A percentile compares a stretch with the other conserved stretches of the same genome.
phyloP scores from a whole-genome alignment of 2,797 vertebrate genomes.

The Hybognathus amarus region DNA sequence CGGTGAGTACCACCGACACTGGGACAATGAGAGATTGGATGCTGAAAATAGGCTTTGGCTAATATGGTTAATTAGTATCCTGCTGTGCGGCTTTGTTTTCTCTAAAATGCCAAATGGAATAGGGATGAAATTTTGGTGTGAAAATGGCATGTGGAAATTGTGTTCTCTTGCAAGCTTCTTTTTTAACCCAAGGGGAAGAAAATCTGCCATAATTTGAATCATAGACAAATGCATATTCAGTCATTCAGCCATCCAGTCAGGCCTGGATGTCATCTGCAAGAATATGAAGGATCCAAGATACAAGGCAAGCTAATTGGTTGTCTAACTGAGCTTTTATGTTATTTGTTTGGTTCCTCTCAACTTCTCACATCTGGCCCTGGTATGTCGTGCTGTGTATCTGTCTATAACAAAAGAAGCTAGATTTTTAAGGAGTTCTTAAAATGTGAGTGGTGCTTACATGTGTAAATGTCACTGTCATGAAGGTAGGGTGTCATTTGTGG shows the following conservation, averaged over 20 bases:
- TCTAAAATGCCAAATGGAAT: conserved; percentile 35
- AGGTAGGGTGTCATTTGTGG: no score
- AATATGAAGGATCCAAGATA: neutral
- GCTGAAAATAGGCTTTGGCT: conserved; percentile 42
- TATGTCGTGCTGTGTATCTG: neutral
- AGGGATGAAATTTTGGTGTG: conserved; percentile 15
- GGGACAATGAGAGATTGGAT: conserved; percentile 20
- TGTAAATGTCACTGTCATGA: no score
- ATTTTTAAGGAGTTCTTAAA: neutral
- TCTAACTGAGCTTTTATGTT: conserved; percentile 1
- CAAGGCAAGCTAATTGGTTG: conserved; percentile 1
- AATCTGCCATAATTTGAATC: neutral
- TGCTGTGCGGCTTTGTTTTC: conserved; percentile 39
- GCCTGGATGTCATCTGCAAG: conserved; percentile 21
- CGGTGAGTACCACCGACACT: conserved; percentile 53
- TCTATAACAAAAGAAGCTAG: neutral
- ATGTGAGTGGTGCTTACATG: neutral
- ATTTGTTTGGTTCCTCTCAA: neutral
- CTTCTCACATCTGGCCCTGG: neutral
- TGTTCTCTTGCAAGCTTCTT: conserved; percentile 1
- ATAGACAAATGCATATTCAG: neutral
- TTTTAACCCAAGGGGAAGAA: neutral
- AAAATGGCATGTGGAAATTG: conserved; percentile 25
- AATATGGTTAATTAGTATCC: conserved; percentile 32
- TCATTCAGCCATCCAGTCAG: neutral